A percentile compares a stretch with the other conserved stretches of the same genome.
phyloP scores from a whole-genome alignment of 2,797 vertebrate species.

The Channa striata region DNA sequence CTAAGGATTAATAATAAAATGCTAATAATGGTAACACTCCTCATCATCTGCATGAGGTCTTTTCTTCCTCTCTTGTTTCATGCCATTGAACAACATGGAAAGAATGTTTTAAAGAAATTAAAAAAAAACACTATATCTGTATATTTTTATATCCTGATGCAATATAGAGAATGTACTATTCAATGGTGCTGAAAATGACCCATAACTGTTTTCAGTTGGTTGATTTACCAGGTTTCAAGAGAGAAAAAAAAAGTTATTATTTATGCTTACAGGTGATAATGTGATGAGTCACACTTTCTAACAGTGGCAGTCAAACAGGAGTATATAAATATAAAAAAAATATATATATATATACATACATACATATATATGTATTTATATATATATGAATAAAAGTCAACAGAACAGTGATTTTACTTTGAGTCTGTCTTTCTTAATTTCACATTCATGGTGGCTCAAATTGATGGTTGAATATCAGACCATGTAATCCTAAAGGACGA shows the following conservation, averaged over 20 bases:
- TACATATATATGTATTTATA: slow-evolving; percentile 51
- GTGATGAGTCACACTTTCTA: slow-evolving; percentile 83
- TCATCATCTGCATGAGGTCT: slow-evolving; percentile 63
- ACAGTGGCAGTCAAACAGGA: slow-evolving; percentile 78
- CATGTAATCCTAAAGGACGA: no score
- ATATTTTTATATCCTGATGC: slow-evolving; percentile 90
- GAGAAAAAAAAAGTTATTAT: slow-evolving; percentile 82
- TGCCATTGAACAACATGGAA: slow-evolving; percentile 87
- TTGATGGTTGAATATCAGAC: no score
- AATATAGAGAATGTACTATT: slow-evolving; percentile 89
- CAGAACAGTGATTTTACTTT: slow-evolving; percentile 66
- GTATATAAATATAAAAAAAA: slow-evolving; percentile 62
- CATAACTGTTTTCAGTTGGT: slow-evolving; percentile 86
- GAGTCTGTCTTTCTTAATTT: slow-evolving; percentile 41
- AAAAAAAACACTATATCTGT: slow-evolving; percentile 81
- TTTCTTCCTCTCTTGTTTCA: slow-evolving; percentile 83
- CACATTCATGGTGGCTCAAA: neutral
- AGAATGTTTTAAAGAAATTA: slow-evolving; percentile 83
- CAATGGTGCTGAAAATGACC: slow-evolving; percentile 88
- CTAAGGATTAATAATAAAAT: slow-evolving; percentile 48
- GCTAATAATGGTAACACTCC: slow-evolving; percentile 50
- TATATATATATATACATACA: slow-evolving; percentile 58
- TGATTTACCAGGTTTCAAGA: slow-evolving; percentile 81
- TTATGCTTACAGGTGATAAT: slow-evolving; percentile 83
- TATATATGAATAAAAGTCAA: slow-evolving; percentile 77